Evolutionary conservation across 2,888 invertebrate species (phyloP), one percentile per base, ranked within the genome.

Genomic region (Noctua fimbriata): DNA sequence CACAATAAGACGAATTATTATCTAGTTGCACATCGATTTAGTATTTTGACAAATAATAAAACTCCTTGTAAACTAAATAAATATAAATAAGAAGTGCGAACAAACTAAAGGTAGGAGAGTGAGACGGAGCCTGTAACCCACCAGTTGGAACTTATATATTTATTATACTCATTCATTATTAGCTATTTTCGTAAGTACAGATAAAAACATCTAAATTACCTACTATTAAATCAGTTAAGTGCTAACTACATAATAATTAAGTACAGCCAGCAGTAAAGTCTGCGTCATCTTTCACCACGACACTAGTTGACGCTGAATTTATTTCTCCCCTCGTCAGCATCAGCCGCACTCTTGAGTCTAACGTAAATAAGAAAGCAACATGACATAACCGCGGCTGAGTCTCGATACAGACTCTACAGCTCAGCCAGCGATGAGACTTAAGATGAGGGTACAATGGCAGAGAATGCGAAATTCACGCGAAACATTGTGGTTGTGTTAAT

Each of bases 321-420:
- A 80, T 80, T 60, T 49, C 21, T 32, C 36, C 21, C 24, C 24
- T 32, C 36, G 66, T 79, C 80, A 80, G 81, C 80, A 32, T 60
- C 73, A 73, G 79, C 32, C 21, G 24, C 47, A 2, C 32, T 67
- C 72, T 82, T 55, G 47, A 77, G 55, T 18, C 55, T 24, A 41
- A 58, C 67, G 67, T 81, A 81, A 81, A 82, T 73, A 82, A 82
- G 73, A 78, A 73, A 52, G 73, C 60, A 73, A 83, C 78, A 83
- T 21, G 83, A 82, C 72, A 76, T 1, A 36, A n/a, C 71, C 77
- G 49, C 70, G 66, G 58, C 78, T 63, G 36, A 71, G 52, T 32
- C 83, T 78, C 73, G 60, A 73, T 67, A 82, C 78, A 67, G 78
- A 67, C 66, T 58, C 69, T 2, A 12, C 49, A 24, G 69, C 69